A percentile compares a stretch with the other conserved stretches of the same genome.
These are phyloP conservation scores for Drosophila tsacasi DNA, from an alignment of 1,140 invertebrate genomes.

Conservation along the genomic window DNA sequence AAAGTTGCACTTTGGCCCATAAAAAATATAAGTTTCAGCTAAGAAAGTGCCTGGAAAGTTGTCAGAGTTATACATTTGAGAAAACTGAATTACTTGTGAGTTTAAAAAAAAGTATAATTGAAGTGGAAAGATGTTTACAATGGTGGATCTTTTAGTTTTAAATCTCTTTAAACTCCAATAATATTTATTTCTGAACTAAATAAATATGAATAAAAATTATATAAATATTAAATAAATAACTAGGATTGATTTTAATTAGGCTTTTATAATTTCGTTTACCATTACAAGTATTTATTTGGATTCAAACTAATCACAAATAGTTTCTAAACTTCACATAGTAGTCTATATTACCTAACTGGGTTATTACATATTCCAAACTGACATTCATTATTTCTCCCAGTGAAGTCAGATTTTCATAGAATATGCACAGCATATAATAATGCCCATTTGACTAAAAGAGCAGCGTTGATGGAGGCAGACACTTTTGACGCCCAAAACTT, in stretches of 20 bases:
- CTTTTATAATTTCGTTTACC: neutral
- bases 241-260: neutral
- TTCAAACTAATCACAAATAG: neutral
- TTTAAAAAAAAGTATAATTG: neutral
- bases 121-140: neutral
- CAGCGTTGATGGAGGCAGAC: constrained; percentile 8
- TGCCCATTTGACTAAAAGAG: constrained; percentile 49
- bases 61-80: neutral
- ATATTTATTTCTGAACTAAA: neutral
- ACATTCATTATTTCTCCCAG: constrained; percentile 4
- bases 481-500: constrained; percentile 52
- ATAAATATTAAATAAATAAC: neutral
- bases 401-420: neutral
- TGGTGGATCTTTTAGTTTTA: no score
- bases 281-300: neutral
- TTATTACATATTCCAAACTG: neutral
- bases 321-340: neutral
- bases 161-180: neutral
- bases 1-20: constrained; percentile 8
- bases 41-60: constrained; percentile 5
- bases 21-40: constrained; percentile 1
- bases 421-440: constrained; percentile 46
- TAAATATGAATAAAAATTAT: neutral
- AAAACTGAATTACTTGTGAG: neutral
- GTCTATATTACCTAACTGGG: neutral